These are phyloP conservation scores for Anarrhichthys ocellatus DNA, from an alignment of 2,113 vertebrate genomes.

Conservation along the genomic window DNA sequence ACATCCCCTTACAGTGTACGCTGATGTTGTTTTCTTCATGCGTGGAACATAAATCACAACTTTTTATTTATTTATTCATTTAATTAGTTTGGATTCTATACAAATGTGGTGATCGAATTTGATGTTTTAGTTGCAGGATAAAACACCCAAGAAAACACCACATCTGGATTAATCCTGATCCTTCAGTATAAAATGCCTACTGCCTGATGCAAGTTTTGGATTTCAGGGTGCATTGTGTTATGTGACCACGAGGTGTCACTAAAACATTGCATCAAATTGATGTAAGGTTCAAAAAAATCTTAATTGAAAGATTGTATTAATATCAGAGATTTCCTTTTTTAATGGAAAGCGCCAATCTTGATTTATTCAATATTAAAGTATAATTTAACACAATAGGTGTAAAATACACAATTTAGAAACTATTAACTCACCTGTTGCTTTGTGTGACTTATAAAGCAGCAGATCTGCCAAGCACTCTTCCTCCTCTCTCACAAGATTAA, in stretches of 20 bases:
- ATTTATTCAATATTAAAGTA: background rate
- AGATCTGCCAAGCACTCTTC: constrained; percentile 80
- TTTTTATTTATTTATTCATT: background rate
- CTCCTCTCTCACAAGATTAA: constrained; percentile 78
- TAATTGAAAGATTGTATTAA: background rate
- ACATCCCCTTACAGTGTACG: constrained; percentile 86
- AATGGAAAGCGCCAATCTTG: background rate
- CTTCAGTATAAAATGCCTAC: background rate
- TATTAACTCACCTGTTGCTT: constrained; percentile 57
- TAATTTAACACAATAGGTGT: background rate
- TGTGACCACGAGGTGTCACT: constrained; percentile 55
- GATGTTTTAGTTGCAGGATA: too few relatives aligned
- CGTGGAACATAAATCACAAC: background rate
- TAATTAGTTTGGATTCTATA: background rate
- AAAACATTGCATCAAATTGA: constrained; percentile 7
- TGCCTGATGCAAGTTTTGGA: background rate
- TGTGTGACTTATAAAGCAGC: constrained; percentile 31
- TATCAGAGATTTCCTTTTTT: background rate
- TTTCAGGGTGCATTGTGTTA: background rate
- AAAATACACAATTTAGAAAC: background rate
- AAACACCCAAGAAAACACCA: background rate
- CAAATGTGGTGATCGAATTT: background rate
- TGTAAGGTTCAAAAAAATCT: background rate
- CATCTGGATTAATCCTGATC: background rate
- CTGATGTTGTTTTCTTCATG: constrained; percentile 36